These are phyloP conservation scores for Aphelenchoides bicaudatus DNA, from an alignment of 2,888 invertebrate genomes.

Conservation along the genomic window DNA sequence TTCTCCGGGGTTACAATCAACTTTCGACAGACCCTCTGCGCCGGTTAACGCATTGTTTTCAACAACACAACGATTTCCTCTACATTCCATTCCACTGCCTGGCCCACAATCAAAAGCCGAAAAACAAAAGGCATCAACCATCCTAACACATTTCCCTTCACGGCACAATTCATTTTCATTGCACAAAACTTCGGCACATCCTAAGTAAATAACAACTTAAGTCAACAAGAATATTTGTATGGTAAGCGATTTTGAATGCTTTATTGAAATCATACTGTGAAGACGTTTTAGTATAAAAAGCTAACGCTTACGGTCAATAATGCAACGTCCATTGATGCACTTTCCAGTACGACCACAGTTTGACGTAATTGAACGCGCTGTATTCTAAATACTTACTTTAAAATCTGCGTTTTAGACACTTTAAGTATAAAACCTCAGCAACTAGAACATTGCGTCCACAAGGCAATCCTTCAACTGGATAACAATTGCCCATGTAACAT, in stretches of 20 bases:
- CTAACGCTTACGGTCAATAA: slow-evolving; percentile 39
- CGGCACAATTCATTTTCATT: slow-evolving; percentile 45
- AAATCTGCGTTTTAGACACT: too few species aligned
- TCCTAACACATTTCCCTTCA: slow-evolving; percentile 47
- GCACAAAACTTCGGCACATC: slow-evolving; percentile 45
- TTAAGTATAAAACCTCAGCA: too few species aligned
- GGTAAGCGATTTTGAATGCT: slow-evolving; percentile 9
- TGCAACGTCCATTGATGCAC: slow-evolving; percentile 52
- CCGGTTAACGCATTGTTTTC: slow-evolving; percentile 8
- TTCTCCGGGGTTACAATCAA: slow-evolving; percentile 39
- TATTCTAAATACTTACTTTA: too few species aligned
- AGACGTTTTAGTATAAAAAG: too few species aligned
- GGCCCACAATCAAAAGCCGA: slow-evolving; percentile 52
- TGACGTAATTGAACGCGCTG: slow-evolving; percentile 43
- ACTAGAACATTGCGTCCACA: slow-evolving; percentile 48
- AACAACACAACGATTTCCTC: slow-evolving; percentile 38
- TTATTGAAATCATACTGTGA: too few species aligned
- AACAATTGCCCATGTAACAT: slow-evolving; percentile 44
- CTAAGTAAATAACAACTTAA: slow-evolving; percentile 33
- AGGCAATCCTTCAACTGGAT: slow-evolving; percentile 41
- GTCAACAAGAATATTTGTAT: slow-evolving; percentile 10
- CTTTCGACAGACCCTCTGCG: slow-evolving; percentile 14
- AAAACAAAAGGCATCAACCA: slow-evolving; percentile 45
- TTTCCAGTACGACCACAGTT: slow-evolving; percentile 49
- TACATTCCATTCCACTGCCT: slow-evolving; percentile 36